Conservation (phyloP, 2,888 invertebrate species). For the Linnaemya vulpina region DNA sequence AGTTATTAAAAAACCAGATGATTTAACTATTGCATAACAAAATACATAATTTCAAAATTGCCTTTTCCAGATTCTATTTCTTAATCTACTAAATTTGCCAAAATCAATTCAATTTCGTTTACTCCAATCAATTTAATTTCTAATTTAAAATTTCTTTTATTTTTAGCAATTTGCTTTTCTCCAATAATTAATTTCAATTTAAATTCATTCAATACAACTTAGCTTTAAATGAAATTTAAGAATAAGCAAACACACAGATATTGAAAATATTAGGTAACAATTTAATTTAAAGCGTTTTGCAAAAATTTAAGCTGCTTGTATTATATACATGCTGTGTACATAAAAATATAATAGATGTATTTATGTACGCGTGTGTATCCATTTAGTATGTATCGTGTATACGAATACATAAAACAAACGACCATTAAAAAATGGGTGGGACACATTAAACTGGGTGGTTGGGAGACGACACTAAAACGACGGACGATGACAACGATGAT, state of each 20-base stretch:
- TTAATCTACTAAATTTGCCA: neutral
- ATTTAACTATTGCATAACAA: no score
- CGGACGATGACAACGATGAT: conserved; percentile 25
- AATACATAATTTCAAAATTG: no score
- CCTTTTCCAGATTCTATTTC: neutral
- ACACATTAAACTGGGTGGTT: conserved; percentile 66
- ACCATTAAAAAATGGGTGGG: conserved; percentile 71
- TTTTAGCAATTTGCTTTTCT: conserved; percentile 11
- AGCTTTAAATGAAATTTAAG: conserved; percentile 53
- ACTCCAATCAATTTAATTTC: conserved; percentile 16
- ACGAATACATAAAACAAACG: conserved; percentile 40
- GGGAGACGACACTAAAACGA: conserved; percentile 28
- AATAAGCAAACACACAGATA: neutral
- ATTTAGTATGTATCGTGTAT: neutral
- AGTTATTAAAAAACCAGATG: no score
- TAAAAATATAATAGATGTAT: neutral
- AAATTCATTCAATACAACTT: conserved; percentile 52
- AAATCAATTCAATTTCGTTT: conserved; percentile 5
- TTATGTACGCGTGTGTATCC: neutral
- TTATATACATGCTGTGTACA: conserved; percentile 26
- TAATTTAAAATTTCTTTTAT: neutral
- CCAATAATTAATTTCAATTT: conserved; percentile 56
- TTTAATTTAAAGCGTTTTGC: conserved; percentile 50
- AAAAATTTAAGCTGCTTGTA: conserved; percentile 57
- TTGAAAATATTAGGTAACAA: conserved; percentile 65